Percentiles rank a stretch among this genome's conserved stretches.
Conservation (phyloP, 2,888 invertebrate genomes). For the Exocentrus adspersus region DNA sequence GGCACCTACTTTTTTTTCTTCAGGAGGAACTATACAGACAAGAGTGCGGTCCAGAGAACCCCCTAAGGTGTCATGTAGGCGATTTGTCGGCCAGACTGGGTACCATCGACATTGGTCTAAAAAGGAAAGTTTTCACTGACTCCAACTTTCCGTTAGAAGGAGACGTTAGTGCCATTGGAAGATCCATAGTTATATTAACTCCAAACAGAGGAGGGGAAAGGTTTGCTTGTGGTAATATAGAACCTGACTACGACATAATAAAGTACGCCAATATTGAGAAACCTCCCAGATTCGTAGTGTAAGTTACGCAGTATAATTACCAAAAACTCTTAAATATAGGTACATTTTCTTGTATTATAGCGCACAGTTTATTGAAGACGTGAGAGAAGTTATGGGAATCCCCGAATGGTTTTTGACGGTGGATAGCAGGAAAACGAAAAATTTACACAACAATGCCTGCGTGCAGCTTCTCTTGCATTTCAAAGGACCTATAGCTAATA, state of each 20-base stretch:
- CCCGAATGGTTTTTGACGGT: conserved; percentile 92
- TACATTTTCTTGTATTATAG: conserved; percentile 64
- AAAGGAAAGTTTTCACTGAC: conserved; percentile 83
- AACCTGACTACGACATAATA: conserved; percentile 89
- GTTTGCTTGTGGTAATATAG: conserved; percentile 91
- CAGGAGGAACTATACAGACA: conserved; percentile 84
- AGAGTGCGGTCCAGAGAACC: conserved; percentile 90
- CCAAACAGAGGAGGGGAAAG: conserved; percentile 76
- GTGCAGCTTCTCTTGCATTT: conserved; percentile 89
- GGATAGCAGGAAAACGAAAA: conserved; percentile 82
- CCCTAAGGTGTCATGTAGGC: conserved; percentile 90
- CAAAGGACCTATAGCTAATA: conserved; percentile 81
- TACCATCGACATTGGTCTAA: conserved; percentile 81
- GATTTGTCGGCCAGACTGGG: conserved; percentile 88
- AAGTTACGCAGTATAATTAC: conserved; percentile 57
- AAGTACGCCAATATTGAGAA: conserved; percentile 89
- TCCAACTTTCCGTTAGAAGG: conserved; percentile 88
- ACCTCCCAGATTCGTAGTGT: conserved; percentile 90
- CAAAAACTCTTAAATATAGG: neutral
- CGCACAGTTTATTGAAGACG: conserved; percentile 84
- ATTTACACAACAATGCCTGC: conserved; percentile 81
- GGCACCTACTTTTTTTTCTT: conserved; percentile 17
- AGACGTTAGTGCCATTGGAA: conserved; percentile 79
- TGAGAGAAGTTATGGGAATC: conserved; percentile 83
- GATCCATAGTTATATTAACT: conserved; percentile 85